Conservation (phyloP, 2,888 invertebrate species). For the Caenorhabditis angaria region DNA sequence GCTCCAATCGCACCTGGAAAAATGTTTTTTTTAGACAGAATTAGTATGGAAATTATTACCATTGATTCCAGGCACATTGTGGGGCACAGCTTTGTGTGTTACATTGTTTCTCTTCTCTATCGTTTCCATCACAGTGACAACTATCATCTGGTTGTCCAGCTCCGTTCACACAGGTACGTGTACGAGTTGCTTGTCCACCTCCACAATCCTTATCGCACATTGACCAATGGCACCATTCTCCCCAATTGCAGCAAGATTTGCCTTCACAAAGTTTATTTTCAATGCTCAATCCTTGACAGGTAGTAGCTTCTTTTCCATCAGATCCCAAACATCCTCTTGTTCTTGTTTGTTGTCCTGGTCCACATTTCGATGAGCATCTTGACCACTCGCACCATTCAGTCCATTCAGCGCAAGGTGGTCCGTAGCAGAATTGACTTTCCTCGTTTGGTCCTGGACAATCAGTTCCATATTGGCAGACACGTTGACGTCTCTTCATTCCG, state of each 20-base stretch:
- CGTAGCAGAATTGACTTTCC: constrained; percentile 64
- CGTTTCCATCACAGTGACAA: constrained; percentile 61
- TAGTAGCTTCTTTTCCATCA: constrained; percentile 57
- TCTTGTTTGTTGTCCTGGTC: constrained; percentile 60
- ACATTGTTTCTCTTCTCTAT: constrained; percentile 58
- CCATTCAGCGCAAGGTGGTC: constrained; percentile 64
- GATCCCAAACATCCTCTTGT: constrained; percentile 56
- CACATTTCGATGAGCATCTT: constrained; percentile 57
- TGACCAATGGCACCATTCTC: constrained; percentile 65
- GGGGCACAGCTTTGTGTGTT: constrained; percentile 63
- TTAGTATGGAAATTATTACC: constrained; percentile 23
- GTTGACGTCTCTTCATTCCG: constrained; percentile 56
- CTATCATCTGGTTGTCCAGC: constrained; percentile 48
- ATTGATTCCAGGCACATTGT: constrained; percentile 63
- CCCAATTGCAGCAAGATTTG: constrained; percentile 60
- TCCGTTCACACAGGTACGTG: constrained; percentile 56
- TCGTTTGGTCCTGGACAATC: constrained; percentile 64
- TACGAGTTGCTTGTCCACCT: constrained; percentile 56
- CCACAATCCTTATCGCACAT: constrained; percentile 66
- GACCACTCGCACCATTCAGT: constrained; percentile 65
- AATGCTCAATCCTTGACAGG: constrained; percentile 58
- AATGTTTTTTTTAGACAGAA: not conserved
- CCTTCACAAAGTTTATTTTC: constrained; percentile 61
- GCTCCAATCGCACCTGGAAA: constrained; percentile 59
- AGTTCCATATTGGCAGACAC: constrained; percentile 65